phyloP scores from a whole-genome alignment of 2,888 invertebrate species.

The Bugulina stolonifera region DNA sequence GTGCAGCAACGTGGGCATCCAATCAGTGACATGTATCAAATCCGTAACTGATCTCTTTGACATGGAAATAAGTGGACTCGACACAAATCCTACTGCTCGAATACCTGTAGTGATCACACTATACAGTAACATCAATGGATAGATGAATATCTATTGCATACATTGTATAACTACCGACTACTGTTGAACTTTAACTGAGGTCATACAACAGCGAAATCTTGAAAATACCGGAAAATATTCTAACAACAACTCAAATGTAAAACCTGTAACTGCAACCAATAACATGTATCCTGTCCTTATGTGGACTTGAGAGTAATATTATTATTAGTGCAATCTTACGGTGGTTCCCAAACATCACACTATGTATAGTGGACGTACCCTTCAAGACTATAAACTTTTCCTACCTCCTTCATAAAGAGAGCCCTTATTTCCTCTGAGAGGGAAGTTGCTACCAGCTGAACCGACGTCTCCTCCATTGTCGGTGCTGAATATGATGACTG shows the following conservation, averaged over 20 bases:
- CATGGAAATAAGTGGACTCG: neutral
- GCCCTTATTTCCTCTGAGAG: slow-evolving; percentile 58
- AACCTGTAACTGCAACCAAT: no score
- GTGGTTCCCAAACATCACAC: neutral
- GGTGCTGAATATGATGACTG: slow-evolving; percentile 22
- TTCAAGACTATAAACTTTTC: neutral
- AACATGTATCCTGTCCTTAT: no score
- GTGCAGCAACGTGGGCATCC: slow-evolving; percentile 8
- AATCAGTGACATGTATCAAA: slow-evolving; percentile 21
- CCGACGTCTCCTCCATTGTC: slow-evolving; percentile 41
- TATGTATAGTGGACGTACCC: no score
- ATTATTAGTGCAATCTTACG: neutral
- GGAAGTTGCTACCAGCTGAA: slow-evolving; percentile 46
- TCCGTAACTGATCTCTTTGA: neutral
- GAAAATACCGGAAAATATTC: no score
- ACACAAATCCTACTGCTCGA: slow-evolving; percentile 2
- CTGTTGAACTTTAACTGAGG: no score
- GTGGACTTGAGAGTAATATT: no score
- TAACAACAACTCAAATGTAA: no score
- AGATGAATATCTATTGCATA: no score
- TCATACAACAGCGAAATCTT: no score
- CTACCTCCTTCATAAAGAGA: slow-evolving; percentile 77
- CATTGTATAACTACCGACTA: no score
- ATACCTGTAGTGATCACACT: slow-evolving; percentile 13
- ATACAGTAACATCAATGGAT: no score